Conservation (phyloP, 1,140 invertebrate species). For the Drosophila paulistorum region DNA sequence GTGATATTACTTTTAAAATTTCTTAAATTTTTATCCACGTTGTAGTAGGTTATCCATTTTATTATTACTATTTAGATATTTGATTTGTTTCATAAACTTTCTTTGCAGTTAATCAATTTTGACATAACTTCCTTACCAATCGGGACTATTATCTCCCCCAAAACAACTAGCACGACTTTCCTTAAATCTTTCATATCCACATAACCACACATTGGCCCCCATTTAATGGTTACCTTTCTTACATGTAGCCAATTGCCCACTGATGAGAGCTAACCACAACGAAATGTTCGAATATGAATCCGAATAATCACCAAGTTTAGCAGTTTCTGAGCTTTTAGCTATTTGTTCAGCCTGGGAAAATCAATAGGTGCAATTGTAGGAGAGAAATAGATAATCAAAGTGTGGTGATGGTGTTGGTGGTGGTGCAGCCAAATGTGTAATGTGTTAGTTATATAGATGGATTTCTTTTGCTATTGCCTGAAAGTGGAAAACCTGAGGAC, state of each 20-base stretch:
- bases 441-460: conserved; percentile 64
- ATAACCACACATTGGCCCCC: conserved; percentile 19
- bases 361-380: conserved; percentile 62
- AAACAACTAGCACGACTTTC: not conserved
- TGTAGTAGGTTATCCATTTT: too few relatives aligned
- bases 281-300: conserved; percentile 10
- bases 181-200: not conserved
- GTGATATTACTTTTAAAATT: too few relatives aligned
- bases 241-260: conserved; percentile 35
- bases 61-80: too few relatives aligned
- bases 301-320: conserved; percentile 12
- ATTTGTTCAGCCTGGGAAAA: conserved; percentile 70
- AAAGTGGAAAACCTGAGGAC: conserved; percentile 24
- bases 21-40: too few relatives aligned
- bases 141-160: conserved; percentile 21
- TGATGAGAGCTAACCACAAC: conserved; percentile 34
- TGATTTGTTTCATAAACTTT: too few relatives aligned
- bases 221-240: conserved; percentile 39
- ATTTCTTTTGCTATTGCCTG: conserved; percentile 39
- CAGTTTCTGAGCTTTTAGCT: conserved; percentile 50
- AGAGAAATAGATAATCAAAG: conserved; percentile 43
- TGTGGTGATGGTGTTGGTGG: not conserved
- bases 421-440: conserved; percentile 65
- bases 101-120: not conserved
- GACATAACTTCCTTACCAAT: not conserved